Conservation (phyloP, 2,113 vertebrate genomes). For the Vulpes vulpes region DNA sequence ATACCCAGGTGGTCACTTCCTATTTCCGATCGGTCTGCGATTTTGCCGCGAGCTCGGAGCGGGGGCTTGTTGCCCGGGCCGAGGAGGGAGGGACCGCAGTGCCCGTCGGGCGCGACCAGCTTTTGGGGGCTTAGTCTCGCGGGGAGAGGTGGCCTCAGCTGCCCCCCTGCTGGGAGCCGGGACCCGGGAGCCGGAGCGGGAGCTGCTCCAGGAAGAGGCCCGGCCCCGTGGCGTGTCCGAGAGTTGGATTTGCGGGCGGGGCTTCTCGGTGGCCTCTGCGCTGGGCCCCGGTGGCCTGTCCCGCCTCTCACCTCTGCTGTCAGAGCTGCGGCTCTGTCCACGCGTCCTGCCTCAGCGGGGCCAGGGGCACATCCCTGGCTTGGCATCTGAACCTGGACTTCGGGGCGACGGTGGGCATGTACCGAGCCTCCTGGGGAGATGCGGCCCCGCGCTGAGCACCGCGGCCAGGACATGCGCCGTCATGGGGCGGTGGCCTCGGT, state of each 20-base stretch:
- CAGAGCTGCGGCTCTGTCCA: neutral
- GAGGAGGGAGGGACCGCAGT: neutral
- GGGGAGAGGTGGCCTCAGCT: too few relatives aligned
- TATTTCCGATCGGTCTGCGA: rapidly evolving
- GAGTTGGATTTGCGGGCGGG: neutral
- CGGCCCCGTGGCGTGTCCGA: neutral
- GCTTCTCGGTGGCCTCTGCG: neutral
- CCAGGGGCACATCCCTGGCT: neutral
- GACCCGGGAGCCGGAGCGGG: too few relatives aligned
- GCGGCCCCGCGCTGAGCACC: neutral
- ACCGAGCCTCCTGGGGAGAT: neutral
- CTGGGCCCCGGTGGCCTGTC: neutral
- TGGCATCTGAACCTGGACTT: neutral
- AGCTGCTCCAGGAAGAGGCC: too few relatives aligned
- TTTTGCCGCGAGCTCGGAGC: neutral
- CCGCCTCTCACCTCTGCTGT: neutral
- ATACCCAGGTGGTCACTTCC: neutral
- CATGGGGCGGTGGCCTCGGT: rapidly evolving
- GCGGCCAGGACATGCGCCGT: too few relatives aligned
- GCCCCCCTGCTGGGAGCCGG: too few relatives aligned
- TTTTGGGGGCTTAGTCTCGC: rapidly evolving
- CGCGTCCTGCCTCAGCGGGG: rapidly evolving
- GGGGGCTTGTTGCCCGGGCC: rapidly evolving
- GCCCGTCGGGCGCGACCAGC: rapidly evolving
- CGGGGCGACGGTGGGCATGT: rapidly evolving